Conservation (phyloP, 2,888 invertebrate species). For the Agrochola circellaris region DNA sequence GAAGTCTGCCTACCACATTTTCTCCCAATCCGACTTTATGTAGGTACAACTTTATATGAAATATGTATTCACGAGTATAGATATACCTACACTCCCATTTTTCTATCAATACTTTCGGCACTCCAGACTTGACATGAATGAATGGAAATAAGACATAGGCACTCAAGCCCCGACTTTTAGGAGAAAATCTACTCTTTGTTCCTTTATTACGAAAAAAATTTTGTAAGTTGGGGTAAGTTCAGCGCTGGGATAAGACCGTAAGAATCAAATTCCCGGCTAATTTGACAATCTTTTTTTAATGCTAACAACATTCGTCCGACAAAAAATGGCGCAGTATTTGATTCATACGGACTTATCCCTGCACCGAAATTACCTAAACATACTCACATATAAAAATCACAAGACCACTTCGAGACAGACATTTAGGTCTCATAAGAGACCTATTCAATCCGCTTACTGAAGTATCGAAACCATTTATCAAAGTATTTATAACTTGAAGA, state of each 20-base stretch:
- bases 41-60: background rate
- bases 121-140: background rate
- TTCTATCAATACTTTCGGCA: background rate
- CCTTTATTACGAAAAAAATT: conserved; percentile 21
- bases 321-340: background rate
- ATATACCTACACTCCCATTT: background rate
- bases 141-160: conserved; percentile 18
- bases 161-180: conserved; percentile 12
- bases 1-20: conserved; percentile 9
- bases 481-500: conserved; percentile 45
- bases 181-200: background rate
- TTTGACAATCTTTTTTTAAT: background rate
- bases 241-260: background rate
- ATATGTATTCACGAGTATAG: background rate
- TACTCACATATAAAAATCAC: background rate
- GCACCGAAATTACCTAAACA: background rate
- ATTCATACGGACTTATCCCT: background rate
- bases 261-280: background rate
- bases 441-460: conserved; percentile 44
- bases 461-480: conserved; percentile 58
- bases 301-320: background rate
- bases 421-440: conserved; percentile 38
- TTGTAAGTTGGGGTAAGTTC: background rate
- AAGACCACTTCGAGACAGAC: conserved; percentile 25
- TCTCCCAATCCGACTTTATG: background rate